These are phyloP conservation scores for Erpornis zantholeuca DNA, from an alignment of 2,113 vertebrate genomes.

Conservation along the genomic window DNA sequence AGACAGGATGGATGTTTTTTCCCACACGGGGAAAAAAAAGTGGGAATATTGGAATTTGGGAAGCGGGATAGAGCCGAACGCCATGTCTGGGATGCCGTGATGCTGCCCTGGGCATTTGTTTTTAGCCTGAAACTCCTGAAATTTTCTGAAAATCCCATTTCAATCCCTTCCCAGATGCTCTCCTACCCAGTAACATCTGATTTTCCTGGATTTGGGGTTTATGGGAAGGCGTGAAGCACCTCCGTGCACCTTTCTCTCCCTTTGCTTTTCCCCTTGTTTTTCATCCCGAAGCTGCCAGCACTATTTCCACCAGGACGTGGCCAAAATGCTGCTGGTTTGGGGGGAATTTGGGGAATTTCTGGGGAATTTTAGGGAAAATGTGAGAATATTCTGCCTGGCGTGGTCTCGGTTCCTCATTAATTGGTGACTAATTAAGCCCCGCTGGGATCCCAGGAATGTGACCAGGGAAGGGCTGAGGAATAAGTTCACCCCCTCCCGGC, in stretches of 20 bases:
- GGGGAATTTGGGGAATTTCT: neutral
- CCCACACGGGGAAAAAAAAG: too few species aligned
- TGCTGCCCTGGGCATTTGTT: neutral
- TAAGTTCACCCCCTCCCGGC: neutral
- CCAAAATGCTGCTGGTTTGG: accelerated
- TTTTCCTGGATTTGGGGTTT: neutral
- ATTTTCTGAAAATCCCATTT: neutral
- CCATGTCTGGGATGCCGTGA: accelerated
- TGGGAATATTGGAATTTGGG: neutral
- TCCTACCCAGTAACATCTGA: neutral
- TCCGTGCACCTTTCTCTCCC: accelerated
- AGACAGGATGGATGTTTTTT: too few species aligned
- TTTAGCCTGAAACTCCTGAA: neutral
- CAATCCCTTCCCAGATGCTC: too few species aligned
- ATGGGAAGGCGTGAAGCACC: accelerated
- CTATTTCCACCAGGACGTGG: accelerated
- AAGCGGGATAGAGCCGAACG: accelerated
- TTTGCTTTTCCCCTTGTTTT: neutral
- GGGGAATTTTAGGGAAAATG: neutral
- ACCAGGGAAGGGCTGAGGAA: neutral
- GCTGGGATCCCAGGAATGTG: neutral
- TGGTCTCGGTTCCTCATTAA: neutral
- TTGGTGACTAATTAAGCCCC: neutral
- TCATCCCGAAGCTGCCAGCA: neutral
- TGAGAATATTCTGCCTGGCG: accelerated